Conservation (phyloP, 2,113 vertebrate species). For the Trematocara zebra region DNA sequence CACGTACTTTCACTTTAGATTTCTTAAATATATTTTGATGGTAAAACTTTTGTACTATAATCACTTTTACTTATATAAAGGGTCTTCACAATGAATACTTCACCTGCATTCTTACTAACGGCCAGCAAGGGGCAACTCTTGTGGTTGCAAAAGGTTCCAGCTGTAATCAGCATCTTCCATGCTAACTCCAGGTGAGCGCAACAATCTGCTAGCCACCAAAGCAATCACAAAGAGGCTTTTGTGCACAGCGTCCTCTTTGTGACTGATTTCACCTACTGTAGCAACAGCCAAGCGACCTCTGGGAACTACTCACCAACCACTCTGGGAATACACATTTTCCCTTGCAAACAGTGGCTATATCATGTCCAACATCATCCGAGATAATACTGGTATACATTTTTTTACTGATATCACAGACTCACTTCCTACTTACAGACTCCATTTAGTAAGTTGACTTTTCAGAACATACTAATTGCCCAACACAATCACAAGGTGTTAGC, state of each 20-base stretch:
- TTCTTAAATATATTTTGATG: background rate
- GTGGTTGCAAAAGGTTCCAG: background rate
- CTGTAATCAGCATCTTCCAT: background rate
- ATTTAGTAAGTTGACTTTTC: background rate
- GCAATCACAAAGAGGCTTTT: background rate
- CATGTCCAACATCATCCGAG: background rate
- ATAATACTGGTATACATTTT: background rate
- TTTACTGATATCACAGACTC: background rate
- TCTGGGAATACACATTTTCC: background rate
- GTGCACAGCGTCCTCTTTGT: background rate
- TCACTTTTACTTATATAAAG: background rate
- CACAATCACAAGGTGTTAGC: background rate
- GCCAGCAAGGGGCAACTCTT: background rate
- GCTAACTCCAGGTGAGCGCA: background rate
- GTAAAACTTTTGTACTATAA: background rate
- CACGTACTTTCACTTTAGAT: background rate
- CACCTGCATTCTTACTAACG: background rate
- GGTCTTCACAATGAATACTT: background rate
- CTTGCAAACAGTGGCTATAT: background rate
- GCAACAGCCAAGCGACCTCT: background rate
- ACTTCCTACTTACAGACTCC: background rate
- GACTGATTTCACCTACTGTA: background rate
- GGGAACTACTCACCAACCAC: background rate
- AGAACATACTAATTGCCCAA: background rate
- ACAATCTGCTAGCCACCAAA: background rate